These are phyloP conservation scores for Hippocampus abdominalis DNA, from an alignment of 2,113 vertebrate species.

Conservation along the genomic window DNA sequence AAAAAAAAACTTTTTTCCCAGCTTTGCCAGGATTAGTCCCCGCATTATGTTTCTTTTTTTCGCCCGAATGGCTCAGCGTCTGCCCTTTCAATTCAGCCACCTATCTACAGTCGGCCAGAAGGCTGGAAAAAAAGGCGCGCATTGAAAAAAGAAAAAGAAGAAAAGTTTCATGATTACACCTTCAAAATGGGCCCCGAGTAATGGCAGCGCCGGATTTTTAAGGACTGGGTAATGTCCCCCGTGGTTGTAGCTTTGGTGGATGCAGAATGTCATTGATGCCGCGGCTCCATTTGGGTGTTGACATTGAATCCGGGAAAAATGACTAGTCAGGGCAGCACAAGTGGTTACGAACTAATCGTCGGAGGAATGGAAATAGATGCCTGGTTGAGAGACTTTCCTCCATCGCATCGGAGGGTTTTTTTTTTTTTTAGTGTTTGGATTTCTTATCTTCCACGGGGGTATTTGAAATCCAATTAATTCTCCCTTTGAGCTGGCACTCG, in stretches of 20 bases:
- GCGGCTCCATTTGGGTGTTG: neutral
- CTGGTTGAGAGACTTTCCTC: neutral
- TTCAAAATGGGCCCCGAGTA: neutral
- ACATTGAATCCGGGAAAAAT: neutral
- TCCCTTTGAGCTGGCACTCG: neutral
- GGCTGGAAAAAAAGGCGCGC: conserved; percentile 11
- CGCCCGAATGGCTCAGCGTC: conserved; percentile 26
- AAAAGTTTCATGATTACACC: neutral
- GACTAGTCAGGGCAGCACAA: too few species aligned
- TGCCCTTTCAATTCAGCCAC: conserved; percentile 30
- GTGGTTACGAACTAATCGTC: neutral
- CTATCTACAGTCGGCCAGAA: conserved; percentile 20
- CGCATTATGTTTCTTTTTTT: conserved; percentile 27
- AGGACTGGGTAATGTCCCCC: neutral
- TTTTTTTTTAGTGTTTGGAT: neutral
- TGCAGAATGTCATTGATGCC: too few species aligned
- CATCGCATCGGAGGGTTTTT: too few species aligned
- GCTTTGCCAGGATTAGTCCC: conserved; percentile 63
- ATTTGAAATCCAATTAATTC: neutral
- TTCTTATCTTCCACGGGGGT: neutral
- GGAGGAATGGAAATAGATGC: neutral
- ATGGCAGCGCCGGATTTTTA: neutral
- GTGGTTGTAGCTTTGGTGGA: neutral
- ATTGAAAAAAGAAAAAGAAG: neutral
- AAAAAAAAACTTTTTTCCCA: conserved; percentile 51